Base-by-base conservation (phyloP, 2,113 vertebrate genomes). In the Petrocephalus zakoni region DNA sequence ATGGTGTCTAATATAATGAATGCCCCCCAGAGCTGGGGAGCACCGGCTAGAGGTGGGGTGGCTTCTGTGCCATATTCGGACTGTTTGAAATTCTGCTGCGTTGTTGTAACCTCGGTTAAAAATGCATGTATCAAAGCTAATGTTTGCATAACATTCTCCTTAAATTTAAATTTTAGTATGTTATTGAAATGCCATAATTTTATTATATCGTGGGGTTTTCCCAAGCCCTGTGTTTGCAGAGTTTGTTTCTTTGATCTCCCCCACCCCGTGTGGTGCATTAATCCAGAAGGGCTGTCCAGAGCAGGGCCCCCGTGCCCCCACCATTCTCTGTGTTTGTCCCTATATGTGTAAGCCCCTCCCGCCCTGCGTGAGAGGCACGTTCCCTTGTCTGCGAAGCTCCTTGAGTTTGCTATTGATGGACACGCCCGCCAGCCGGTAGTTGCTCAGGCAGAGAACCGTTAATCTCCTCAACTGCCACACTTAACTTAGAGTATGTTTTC, bases 401-500 rank as follows among this genome's bases (percentile, higher is more conserved):
- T 88, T 56, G 87, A 82, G 52, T 68, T 29, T n/a, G 15, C 55
- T 88, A 88, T 86, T 72, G 88, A 89, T 56, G 61, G 84, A 78
- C 37, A 58, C 25, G 21, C 8, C 88, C n/a, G 88, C 34, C 53
- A 52, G 29, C 68, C 49, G 49, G 58, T 51, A 86, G 56, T 21
- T 42, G 61, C 83, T 53, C 82, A 89, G 83, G 88, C 88, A 86
- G 15, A 52, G 61, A 84, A 9, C 47, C 47, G 88, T 89, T 86
- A 89, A 89, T 89, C 88, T 89, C 61, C 47, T n/a, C 49, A 49
- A 86, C 83, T 75, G 88, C 88, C 84, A 55, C 84, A 47, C 84
- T 89, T 89, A 86, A 75, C 58, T 89, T 89, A 86, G 84, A 46
- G 88, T 88, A 85, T 89, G 88, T 89, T 89, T 87, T 89, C 86